Evolutionary conservation across 1,140 invertebrate genomes (phyloP).

Genomic region (Bombus soroeensis): DNA sequence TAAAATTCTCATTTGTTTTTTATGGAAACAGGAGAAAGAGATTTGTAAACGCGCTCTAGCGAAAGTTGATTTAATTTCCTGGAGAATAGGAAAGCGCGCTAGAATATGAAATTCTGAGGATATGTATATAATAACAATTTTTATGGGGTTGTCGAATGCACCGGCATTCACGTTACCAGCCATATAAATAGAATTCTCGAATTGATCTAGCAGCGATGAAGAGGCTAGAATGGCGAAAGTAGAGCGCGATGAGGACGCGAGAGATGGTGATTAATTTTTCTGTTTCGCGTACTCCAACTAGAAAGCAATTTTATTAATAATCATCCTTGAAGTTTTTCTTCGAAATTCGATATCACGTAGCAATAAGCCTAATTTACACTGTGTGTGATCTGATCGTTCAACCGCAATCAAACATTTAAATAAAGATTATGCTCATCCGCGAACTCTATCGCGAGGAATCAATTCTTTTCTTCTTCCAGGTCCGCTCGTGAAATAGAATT

Average conservation of each 20-base stretch:
- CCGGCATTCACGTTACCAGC: background rate
- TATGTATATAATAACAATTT: background rate
- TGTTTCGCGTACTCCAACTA: background rate
- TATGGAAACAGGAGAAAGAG: background rate
- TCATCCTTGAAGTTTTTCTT: too few relatives aligned
- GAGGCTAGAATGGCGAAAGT: background rate
- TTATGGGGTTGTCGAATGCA: background rate
- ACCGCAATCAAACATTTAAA: background rate
- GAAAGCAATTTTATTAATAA: background rate
- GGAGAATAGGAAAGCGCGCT: too few relatives aligned
- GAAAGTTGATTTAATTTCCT: background rate
- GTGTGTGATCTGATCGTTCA: background rate
- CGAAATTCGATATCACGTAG: background rate
- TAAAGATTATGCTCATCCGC: background rate
- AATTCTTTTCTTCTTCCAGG: background rate
- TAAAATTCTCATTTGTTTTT: background rate
- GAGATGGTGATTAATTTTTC: background rate
- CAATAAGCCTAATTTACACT: conserved; percentile 6
- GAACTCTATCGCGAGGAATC: background rate
- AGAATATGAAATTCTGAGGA: background rate
- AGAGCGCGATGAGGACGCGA: background rate
- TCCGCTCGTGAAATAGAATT: background rate
- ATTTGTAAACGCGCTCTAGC: background rate
- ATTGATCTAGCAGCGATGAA: too few relatives aligned
- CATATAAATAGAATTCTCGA: background rate